phyloP scores from a whole-genome alignment of 2,888 invertebrate species.

The Podabrus alpinus region DNA sequence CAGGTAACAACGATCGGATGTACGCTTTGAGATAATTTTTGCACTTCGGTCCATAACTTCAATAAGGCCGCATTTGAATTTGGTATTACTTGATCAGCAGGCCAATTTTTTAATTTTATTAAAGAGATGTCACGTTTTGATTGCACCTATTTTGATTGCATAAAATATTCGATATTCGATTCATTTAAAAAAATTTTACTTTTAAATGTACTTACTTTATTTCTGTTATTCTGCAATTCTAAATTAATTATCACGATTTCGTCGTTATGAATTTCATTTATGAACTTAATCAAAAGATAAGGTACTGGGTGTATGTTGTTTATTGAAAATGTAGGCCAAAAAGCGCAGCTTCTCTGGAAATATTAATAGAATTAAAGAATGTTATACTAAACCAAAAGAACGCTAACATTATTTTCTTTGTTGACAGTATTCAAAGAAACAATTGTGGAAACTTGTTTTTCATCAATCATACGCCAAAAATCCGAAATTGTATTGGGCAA shows the following conservation, averaged over 20 bases:
- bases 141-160: background rate
- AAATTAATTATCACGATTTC: slow-evolving; percentile 18
- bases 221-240: slow-evolving; percentile 19
- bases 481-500: slow-evolving; percentile 47
- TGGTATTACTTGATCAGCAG: slow-evolving; percentile 34
- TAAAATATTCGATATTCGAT: background rate
- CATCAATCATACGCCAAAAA: slow-evolving; percentile 53
- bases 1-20: slow-evolving; percentile 45
- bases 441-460: slow-evolving; percentile 46
- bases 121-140: slow-evolving; percentile 3
- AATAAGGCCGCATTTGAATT: slow-evolving; percentile 39
- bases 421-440: slow-evolving; percentile 46
- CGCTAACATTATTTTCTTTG: slow-evolving; percentile 41
- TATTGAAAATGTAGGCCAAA: slow-evolving; percentile 37
- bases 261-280: slow-evolving; percentile 19
- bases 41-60: slow-evolving; percentile 42
- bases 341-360: slow-evolving; percentile 41
- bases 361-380: background rate
- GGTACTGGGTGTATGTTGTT: slow-evolving; percentile 40
- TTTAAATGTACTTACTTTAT: slow-evolving; percentile 17
- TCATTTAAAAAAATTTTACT: too few species aligned
- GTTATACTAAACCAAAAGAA: background rate
- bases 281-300: slow-evolving; percentile 38
- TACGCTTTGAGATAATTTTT: slow-evolving; percentile 39
- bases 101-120: slow-evolving; percentile 37